A percentile compares a stretch with the other conserved stretches of the same genome.
Evolutionary conservation across 2,113 vertebrate genomes (phyloP).

Genomic region (Symphodus melops): DNA sequence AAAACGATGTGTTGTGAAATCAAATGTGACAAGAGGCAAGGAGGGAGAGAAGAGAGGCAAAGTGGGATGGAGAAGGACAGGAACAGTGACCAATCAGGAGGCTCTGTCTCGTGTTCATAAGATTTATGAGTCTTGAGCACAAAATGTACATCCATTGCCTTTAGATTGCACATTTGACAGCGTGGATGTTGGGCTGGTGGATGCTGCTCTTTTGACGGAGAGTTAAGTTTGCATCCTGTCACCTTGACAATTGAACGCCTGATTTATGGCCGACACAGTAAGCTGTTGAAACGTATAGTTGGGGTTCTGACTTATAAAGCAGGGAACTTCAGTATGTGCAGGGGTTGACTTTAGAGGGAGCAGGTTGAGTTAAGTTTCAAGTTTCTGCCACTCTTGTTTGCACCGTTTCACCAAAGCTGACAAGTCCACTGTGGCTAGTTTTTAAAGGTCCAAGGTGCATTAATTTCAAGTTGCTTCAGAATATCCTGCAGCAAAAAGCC

Average conservation of each 20-base stretch:
- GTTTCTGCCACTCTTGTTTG: no score
- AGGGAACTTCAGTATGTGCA: not conserved
- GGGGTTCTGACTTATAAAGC: not conserved
- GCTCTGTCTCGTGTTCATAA: not conserved
- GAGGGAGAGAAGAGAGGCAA: slow-evolving; percentile 2
- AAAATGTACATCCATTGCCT: not conserved
- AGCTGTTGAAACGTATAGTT: not conserved
- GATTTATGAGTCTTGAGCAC: not conserved
- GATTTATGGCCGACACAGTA: not conserved
- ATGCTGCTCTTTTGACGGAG: not conserved
- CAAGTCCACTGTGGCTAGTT: no score
- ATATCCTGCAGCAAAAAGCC: no score
- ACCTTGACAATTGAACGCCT: not conserved
- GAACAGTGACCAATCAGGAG: not conserved
- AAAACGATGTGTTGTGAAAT: slow-evolving; percentile 24
- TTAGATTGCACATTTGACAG: not conserved
- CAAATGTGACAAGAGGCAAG: slow-evolving; percentile 30
- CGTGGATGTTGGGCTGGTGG: not conserved
- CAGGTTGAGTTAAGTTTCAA: no score
- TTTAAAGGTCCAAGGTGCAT: no score
- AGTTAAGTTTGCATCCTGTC: not conserved
- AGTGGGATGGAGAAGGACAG: not conserved
- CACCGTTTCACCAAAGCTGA: no score
- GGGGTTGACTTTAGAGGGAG: not conserved
- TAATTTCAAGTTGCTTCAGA: no score